Base-by-base conservation (phyloP, 2,888 invertebrate genomes). In the Helleia helle region DNA sequence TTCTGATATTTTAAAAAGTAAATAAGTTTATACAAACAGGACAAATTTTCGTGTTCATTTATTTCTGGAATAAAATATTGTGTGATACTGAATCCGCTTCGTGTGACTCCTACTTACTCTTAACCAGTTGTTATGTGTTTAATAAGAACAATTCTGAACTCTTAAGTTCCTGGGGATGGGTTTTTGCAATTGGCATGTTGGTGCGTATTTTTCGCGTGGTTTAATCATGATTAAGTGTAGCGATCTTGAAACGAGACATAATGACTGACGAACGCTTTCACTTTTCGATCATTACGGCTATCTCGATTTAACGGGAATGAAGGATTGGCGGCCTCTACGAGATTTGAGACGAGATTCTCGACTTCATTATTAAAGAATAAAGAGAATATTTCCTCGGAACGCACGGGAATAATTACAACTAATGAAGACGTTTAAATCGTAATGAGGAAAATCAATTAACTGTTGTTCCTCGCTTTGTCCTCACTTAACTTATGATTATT, bases 191-290 rank as follows among this genome's bases (percentile, higher is more conserved):
- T 22, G 22, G 18, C 18, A 12, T 22, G 22, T 8, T 5, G 8
- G 22, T 22, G 22, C 3, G 8, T 22, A 22, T 36, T 60, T 62
- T 55, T 56, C 50, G 49, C 59, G 64, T 61, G 54, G 59, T 61
- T 59, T 68, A 68, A 71, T 70, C 65, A 61, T 69, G 69, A 71
- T 75, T 67, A 67, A 73, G 63, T 52, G 64, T 61, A 57, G 62
- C 62, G 67, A 73, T 71, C 65, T 64, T 56, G 65, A 56, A 58
- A 51, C 56, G 52, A 54, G 58, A 59, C 71, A 74, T 76, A 79
- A 76, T 74, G 68, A 69, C 52, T 56, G 59, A 58, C 50, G 54
- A 51, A 44, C 55, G 65, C 75, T 80, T 81, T 81, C 76, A 73
- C 75, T 80, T 73, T 71, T 68, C 59, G 65, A 70, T 72, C 71